Base-by-base conservation (phyloP, 2,113 vertebrate genomes). In the Ammodytes marinus region DNA sequence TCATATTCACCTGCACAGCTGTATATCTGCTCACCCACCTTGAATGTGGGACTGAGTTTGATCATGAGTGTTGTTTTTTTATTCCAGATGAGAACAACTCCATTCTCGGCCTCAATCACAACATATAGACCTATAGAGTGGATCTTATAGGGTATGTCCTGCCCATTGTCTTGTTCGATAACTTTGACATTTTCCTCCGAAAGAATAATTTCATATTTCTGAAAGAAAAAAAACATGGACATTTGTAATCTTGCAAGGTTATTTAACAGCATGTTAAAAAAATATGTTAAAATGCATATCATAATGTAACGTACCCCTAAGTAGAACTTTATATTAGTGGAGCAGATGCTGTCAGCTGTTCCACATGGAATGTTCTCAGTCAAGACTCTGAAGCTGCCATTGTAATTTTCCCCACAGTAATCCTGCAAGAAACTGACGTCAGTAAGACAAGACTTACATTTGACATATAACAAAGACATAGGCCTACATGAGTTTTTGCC, bases 11-110 rank as follows among this genome's bases (percentile, higher is more conserved):
- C 1, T 5, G 1, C 47, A 10, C 1, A 15, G 4, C 17, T 35
- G 8, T 39, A 13, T 11, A 54, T 74, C 9, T 53, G 43, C 63
- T 78, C 4, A 61, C 82, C 80, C 80, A 98, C 98, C 96, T 97
- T 93, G 91, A 97, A 97, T 57, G 87, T 70, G 0, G 96, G 89
- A 59, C 88, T 94, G 1, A 99, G 95, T 79, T 94, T 96, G 79
- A 99, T 93, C 84, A 96, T 96, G 74, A 99, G 81, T 74, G 95
- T 97, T 76, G 97, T 98, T 91, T 95, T 97, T 82, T 87, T 96
- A 90, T 99, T 95, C 98, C 98, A 99, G 76, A 97, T 94, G 40
- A 99, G 89, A 61, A 94, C 91, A 47, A 99, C 82, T 13, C 96
- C 96, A 55, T 82, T 90, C 0, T 90, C 77, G 0, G 96, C 95